Percentiles rank a stretch among this genome's conserved stretches.
Conservation (phyloP, 2,888 invertebrate species). For the Zaprionus obscuricornis region DNA sequence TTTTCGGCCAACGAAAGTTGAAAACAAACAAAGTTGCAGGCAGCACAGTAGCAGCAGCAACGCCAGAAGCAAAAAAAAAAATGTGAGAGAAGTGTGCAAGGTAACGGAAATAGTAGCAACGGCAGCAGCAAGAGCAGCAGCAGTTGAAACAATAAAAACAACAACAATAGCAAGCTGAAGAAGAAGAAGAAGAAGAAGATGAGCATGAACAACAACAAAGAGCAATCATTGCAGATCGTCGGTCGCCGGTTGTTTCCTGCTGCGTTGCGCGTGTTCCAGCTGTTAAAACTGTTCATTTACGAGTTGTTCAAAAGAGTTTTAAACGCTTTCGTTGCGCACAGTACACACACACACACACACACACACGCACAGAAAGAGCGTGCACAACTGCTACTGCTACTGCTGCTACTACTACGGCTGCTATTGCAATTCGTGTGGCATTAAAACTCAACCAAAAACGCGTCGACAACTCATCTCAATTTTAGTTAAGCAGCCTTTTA, state of each 20-base stretch:
- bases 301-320: conserved; percentile 40
- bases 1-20: conserved; percentile 45
- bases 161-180: conserved; percentile 9
- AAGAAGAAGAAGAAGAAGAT: too few relatives aligned
- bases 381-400: neutral
- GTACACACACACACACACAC: neutral
- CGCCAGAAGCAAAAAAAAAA: conserved; percentile 4
- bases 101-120: conserved; percentile 1
- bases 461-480: too few relatives aligned
- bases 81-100: conserved; percentile 19
- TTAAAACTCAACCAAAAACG: conserved; percentile 47
- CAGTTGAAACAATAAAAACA: conserved; percentile 12
- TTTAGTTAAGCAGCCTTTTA: conserved; percentile 70
- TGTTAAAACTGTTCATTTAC: conserved; percentile 50
- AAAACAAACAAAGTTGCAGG: conserved; percentile 42
- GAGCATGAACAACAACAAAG: conserved; percentile 8
- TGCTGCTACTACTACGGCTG: conserved; percentile 4
- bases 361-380: conserved; percentile 19
- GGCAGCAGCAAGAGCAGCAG: neutral
- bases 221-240: conserved; percentile 39
- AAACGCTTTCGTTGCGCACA: conserved; percentile 35
- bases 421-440: conserved; percentile 35
- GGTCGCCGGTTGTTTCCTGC: conserved; percentile 17
- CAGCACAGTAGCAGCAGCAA: too few relatives aligned
- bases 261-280: conserved; percentile 24